phyloP scores from a whole-genome alignment of 2,888 invertebrate species.

The Deilephila elpenor region DNA sequence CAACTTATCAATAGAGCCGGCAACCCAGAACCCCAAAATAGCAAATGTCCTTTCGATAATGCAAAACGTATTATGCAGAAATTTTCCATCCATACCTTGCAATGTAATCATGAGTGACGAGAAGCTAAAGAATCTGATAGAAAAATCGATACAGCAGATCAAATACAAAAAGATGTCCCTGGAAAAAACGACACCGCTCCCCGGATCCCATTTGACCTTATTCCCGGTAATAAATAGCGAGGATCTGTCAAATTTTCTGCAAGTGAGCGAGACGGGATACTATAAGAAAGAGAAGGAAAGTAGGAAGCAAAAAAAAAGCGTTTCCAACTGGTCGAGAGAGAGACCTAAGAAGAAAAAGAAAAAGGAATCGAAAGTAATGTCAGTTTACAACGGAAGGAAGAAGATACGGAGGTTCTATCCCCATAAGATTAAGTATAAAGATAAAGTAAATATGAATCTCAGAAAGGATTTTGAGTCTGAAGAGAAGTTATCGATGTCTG shows the following conservation, averaged over 20 bases:
- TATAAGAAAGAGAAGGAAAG: constrained; percentile 40
- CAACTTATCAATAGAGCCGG: constrained; percentile 45
- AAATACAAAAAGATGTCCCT: constrained; percentile 60
- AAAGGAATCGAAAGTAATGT: constrained; percentile 47
- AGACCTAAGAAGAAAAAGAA: constrained; percentile 44
- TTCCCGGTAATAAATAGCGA: constrained; percentile 69
- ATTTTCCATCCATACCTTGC: constrained; percentile 74
- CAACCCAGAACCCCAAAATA: constrained; percentile 39
- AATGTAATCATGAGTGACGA: constrained; percentile 64
- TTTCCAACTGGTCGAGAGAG: constrained; percentile 44
- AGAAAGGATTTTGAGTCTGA: constrained; percentile 58
- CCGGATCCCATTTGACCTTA: constrained; percentile 53
- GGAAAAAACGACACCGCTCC: constrained; percentile 54
- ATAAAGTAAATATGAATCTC: constrained; percentile 48
- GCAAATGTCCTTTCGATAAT: constrained; percentile 58
- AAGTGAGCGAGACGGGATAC: constrained; percentile 52
- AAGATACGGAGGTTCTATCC: constrained; percentile 74
- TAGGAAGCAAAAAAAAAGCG: constrained; percentile 37
- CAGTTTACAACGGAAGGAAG: constrained; percentile 60
- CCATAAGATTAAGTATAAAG: constrained; percentile 75
- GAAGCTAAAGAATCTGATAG: constrained; percentile 62
- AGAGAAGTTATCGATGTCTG: constrained; percentile 70
- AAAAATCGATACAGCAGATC: constrained; percentile 70
- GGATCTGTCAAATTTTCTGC: constrained; percentile 65
- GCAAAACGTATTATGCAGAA: constrained; percentile 72